Evolutionary conservation across 2,888 invertebrate genomes (phyloP).

Genomic region (Oxystoma pomonae): DNA sequence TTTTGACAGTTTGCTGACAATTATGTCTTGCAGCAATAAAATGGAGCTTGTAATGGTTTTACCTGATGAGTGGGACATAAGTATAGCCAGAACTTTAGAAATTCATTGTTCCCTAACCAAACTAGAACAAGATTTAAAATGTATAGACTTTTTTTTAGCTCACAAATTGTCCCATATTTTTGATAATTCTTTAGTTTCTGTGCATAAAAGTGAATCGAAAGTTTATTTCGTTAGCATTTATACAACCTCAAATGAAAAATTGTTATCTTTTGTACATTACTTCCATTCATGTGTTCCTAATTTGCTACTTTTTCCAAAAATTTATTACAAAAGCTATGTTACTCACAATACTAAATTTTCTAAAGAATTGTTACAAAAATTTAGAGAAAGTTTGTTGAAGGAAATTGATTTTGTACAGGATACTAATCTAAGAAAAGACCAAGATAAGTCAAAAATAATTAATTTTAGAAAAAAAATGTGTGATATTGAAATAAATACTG

Average conservation of each 20-base stretch:
- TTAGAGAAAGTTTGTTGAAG: constrained; percentile 25
- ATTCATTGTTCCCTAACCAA: constrained; percentile 34
- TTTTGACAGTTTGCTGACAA: constrained; percentile 29
- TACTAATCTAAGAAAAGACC: constrained; percentile 8
- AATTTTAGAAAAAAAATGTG: constrained; percentile 27
- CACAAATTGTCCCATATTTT: constrained; percentile 29
- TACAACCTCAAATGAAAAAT: constrained; percentile 36
- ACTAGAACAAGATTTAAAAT: constrained; percentile 22
- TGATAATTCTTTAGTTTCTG: constrained; percentile 30
- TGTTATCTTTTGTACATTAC: constrained; percentile 46
- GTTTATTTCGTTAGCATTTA: constrained; percentile 13
- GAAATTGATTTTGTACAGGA: constrained; percentile 26
- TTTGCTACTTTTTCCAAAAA: constrained; percentile 32
- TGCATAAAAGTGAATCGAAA: constrained; percentile 17
- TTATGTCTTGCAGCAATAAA: constrained; percentile 25
- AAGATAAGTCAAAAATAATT: constrained; percentile 9
- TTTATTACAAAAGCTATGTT: constrained; percentile 22
- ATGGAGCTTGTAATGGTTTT: constrained; percentile 31
- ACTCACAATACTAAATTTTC: constrained; percentile 9
- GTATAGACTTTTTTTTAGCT: constrained; percentile 29
- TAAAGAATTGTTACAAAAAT: constrained; percentile 22
- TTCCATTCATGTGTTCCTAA: constrained; percentile 46
- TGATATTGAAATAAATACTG: constrained; percentile 31
- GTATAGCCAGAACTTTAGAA: constrained; percentile 34
- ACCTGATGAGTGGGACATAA: constrained; percentile 25